A percentile compares a stretch with the other conserved stretches of the same genome.
These are phyloP conservation scores for Lampris megalopsis DNA, from an alignment of 2,113 vertebrate genomes.

Conservation along the genomic window DNA sequence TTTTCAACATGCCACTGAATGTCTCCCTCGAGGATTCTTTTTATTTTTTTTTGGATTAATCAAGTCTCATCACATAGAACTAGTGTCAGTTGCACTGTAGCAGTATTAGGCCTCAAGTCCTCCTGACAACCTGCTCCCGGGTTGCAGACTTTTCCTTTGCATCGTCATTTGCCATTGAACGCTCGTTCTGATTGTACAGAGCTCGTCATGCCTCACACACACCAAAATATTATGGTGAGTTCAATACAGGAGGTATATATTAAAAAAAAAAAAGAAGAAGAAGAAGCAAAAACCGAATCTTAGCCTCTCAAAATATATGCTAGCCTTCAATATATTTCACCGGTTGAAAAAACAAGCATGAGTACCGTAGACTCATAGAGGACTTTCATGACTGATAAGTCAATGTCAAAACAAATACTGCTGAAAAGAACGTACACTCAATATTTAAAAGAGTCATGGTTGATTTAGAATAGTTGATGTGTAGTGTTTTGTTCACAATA, in stretches of 20 bases:
- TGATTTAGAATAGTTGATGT: constrained; percentile 76
- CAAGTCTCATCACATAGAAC: constrained; percentile 53
- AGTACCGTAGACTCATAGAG: constrained; percentile 53
- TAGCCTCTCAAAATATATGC: constrained; percentile 52
- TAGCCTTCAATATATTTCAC: constrained; percentile 66
- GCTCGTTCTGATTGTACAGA: constrained; percentile 62
- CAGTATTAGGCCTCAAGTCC: constrained; percentile 55
- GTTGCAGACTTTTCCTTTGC: constrained; percentile 8
- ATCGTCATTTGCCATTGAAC: constrained; percentile 24
- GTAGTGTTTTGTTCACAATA: constrained; percentile 71
- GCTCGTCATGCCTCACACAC: constrained; percentile 46
- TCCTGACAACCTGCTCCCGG: constrained; percentile 45
- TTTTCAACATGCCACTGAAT: constrained; percentile 31
- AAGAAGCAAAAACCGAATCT: constrained; percentile 39
- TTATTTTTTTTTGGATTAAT: constrained; percentile 28
- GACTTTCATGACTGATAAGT: constrained; percentile 57
- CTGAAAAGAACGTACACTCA: constrained; percentile 56
- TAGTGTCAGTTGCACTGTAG: constrained; percentile 72
- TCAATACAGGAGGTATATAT: not conserved
- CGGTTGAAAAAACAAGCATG: constrained; percentile 60
- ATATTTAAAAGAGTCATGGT: constrained; percentile 68
- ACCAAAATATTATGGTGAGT: constrained; percentile 36
- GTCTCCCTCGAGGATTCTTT: constrained; percentile 31
- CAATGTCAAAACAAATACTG: constrained; percentile 64
- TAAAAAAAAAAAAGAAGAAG: constrained; percentile 10